Evolutionary conservation across 2,113 vertebrate genomes (phyloP).

Genomic region (Pseudorectes ferrugineus): DNA sequence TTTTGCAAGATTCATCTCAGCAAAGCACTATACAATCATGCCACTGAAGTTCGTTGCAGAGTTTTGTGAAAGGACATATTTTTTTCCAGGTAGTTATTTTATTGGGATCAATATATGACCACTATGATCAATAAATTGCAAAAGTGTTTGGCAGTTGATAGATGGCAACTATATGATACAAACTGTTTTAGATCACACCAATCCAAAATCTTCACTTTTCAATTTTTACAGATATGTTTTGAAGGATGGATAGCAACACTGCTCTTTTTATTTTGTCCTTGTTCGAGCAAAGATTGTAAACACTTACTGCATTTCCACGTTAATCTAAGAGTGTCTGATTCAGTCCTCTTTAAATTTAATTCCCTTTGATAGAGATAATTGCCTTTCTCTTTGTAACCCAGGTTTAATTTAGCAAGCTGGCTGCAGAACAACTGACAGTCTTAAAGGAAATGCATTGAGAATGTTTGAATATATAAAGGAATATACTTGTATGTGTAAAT

Average conservation of each 20-base stretch:
- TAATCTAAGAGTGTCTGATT: not conserved
- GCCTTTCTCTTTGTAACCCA: not conserved
- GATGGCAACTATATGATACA: not conserved
- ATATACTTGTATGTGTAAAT: not conserved
- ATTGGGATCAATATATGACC: not conserved
- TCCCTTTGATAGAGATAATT: not conserved
- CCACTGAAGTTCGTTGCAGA: not conserved
- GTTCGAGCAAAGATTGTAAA: not conserved
- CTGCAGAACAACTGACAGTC: not conserved
- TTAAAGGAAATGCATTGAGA: not conserved
- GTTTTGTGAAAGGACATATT: not conserved
- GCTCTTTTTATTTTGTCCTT: not conserved
- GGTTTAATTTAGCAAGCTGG: not conserved
- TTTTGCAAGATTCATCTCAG: not conserved
- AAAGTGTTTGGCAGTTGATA: not conserved
- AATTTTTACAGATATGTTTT: not conserved
- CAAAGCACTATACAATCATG: not conserved
- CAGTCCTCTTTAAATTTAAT: not conserved
- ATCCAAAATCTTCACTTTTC: not conserved
- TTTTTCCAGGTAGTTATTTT: not conserved
- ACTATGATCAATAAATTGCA: not conserved
- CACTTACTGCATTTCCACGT: not conserved
- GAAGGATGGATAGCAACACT: not conserved
- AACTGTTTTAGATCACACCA: not conserved
- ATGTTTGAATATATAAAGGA: not conserved